Percentiles rank a stretch among this genome's conserved stretches.
Conservation (phyloP, 2,888 invertebrate species). For the Eupithecia exiguata region DNA sequence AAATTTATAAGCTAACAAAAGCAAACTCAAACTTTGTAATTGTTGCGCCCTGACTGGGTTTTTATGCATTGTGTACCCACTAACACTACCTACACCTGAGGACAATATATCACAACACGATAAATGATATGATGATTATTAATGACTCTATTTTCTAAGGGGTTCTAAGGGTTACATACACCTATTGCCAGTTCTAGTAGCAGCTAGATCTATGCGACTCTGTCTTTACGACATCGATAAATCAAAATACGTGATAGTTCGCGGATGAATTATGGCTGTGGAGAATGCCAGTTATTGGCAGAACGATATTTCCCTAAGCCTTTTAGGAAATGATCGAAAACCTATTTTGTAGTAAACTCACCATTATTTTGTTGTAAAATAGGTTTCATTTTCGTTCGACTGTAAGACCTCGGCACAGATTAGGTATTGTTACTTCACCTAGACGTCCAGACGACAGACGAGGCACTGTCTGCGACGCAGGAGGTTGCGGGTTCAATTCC, state of each 20-base stretch:
- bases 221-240: conserved; percentile 39
- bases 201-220: neutral
- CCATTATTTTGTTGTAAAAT: neutral
- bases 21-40: no score
- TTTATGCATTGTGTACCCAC: no score
- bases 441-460: neutral
- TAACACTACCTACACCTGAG: no score
- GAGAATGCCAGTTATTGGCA: conserved; percentile 42
- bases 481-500: neutral
- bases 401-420: neutral
- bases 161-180: no score
- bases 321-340: conserved; percentile 32
- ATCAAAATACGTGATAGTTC: conserved; percentile 43
- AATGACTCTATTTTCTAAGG: no score
- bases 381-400: neutral
- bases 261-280: conserved; percentile 43
- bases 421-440: neutral
- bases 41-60: no score
- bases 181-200: neutral
- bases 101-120: no score
- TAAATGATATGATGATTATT: no score
- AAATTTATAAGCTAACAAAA: no score
- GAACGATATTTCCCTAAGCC: conserved; percentile 41
- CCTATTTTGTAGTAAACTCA: conserved; percentile 26
- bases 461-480: neutral